phyloP scores from a whole-genome alignment of 2,797 vertebrate genomes.

The Falco naumanni region DNA sequence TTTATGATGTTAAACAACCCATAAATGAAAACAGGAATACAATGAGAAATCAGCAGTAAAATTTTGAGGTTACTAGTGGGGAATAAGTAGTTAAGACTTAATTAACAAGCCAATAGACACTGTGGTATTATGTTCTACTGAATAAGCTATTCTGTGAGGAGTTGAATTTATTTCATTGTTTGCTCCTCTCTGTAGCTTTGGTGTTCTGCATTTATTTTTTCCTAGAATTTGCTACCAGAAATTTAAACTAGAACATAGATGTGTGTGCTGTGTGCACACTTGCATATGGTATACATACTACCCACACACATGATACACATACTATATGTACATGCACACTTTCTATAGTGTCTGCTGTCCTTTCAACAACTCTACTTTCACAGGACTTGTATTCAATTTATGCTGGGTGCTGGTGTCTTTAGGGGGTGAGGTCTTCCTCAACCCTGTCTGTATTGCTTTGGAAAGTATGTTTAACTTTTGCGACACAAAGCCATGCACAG shows the following conservation, averaged over 20 bases:
- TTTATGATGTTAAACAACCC: constrained; percentile 29
- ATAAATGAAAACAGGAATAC: background rate
- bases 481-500: background rate
- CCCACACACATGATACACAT: background rate
- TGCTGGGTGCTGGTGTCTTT: background rate
- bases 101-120: background rate
- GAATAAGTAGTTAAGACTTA: background rate
- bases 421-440: background rate
- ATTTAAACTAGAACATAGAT: background rate
- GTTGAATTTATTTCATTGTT: background rate
- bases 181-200: background rate
- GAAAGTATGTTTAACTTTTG: background rate
- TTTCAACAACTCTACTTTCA: background rate
- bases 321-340: background rate
- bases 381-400: background rate
- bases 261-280: background rate
- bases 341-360: background rate
- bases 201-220: background rate
- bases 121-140: background rate
- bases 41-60: background rate
- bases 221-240: background rate
- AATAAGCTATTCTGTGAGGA: background rate
- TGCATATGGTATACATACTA: background rate
- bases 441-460: background rate
- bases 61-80: background rate